Conservation (phyloP, 2,888 invertebrate species). For the Drosophila atripex region DNA sequence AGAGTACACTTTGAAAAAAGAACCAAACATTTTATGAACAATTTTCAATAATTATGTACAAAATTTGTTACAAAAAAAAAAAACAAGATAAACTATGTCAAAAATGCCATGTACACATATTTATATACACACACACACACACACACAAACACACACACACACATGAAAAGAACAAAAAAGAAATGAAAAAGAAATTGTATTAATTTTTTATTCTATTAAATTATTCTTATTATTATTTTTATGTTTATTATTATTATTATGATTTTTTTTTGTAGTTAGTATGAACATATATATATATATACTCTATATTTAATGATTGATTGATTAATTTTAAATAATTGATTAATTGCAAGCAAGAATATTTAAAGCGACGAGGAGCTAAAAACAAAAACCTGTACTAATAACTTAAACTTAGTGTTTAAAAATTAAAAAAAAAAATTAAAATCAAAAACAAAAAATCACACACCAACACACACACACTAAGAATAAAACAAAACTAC, state of each 20-base stretch:
- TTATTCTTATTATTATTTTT: slow-evolving; percentile 77
- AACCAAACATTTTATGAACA: slow-evolving; percentile 29
- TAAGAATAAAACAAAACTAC: slow-evolving; percentile 38
- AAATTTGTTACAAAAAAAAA: slow-evolving; percentile 53
- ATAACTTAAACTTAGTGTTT: slow-evolving; percentile 67
- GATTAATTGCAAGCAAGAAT: slow-evolving; percentile 46
- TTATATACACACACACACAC: slow-evolving; percentile 51
- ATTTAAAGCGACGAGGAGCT: slow-evolving; percentile 40
- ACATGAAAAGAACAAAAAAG: slow-evolving; percentile 41
- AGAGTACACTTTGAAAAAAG: slow-evolving; percentile 16
- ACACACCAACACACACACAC: slow-evolving; percentile 25
- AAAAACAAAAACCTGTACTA: slow-evolving; percentile 61
- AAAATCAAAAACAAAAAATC: slow-evolving; percentile 38
- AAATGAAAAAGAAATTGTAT: slow-evolving; percentile 69
- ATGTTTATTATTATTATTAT: slow-evolving; percentile 70
- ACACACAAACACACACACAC: slow-evolving; percentile 43
- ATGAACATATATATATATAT: slow-evolving; percentile 47
- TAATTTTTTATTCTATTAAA: slow-evolving; percentile 78
- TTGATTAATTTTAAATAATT: slow-evolving; percentile 62
- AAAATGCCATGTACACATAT: slow-evolving; percentile 69
- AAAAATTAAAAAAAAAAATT: slow-evolving; percentile 37
- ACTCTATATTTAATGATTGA: slow-evolving; percentile 43
- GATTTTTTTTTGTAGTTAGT: slow-evolving; percentile 66
- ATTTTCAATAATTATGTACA: slow-evolving; percentile 60
- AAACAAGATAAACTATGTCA: slow-evolving; percentile 22